Percentiles rank a stretch among this genome's conserved stretches.
phyloP scores from a whole-genome alignment of 2,888 invertebrate species.

The Onchidella celtica region DNA sequence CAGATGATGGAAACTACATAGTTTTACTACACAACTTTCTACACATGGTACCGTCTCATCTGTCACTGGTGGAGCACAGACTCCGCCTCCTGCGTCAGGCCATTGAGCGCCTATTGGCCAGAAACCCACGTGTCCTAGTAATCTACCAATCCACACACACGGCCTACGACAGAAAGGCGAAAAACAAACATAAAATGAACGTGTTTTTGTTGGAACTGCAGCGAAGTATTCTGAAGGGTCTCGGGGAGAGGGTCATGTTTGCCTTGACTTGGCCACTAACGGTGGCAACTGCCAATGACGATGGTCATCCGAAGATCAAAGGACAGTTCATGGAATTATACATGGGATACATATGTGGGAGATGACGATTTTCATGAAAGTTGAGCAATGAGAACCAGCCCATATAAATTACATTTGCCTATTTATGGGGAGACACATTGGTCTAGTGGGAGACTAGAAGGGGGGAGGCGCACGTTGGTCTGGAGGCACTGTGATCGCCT shows the following conservation, averaged over 20 bases:
- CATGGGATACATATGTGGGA: constrained; percentile 37
- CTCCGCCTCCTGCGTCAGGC: neutral
- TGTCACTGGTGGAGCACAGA: constrained; percentile 26
- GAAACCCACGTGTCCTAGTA: constrained; percentile 26
- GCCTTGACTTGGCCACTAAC: constrained; percentile 10
- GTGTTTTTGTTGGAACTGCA: constrained; percentile 31
- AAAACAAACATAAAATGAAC: constrained; percentile 28
- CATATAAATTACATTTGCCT: no score
- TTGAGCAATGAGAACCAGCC: no score
- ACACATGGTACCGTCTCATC: constrained; percentile 28
- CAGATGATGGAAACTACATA: constrained; percentile 15
- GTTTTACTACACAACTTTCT: constrained; percentile 40
- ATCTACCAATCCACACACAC: constrained; percentile 39
- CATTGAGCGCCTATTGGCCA: constrained; percentile 28
- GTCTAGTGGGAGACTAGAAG: no score
- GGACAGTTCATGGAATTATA: constrained; percentile 24
- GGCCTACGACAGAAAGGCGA: constrained; percentile 13
- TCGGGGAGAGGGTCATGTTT: constrained; percentile 45
- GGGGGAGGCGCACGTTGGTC: no score
- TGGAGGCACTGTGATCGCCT: no score
- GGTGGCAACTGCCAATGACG: constrained; percentile 20
- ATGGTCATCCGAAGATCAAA: constrained; percentile 24
- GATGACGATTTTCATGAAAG: no score
- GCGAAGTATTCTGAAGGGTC: constrained; percentile 16
- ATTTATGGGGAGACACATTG: no score